phyloP scores from a whole-genome alignment of 1,140 invertebrate genomes.

The Belonocnema kinseyi region DNA sequence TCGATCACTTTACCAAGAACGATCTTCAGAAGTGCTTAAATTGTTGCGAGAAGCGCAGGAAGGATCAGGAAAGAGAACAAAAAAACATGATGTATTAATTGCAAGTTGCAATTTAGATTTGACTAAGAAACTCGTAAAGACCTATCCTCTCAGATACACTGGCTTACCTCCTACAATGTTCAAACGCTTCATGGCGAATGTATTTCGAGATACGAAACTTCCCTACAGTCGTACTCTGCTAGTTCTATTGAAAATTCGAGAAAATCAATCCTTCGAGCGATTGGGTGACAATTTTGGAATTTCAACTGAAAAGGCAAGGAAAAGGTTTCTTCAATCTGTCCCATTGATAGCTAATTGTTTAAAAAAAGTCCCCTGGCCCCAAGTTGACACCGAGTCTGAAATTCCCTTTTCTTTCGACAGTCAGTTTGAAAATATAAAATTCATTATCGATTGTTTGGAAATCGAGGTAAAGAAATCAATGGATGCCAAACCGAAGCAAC shows the following conservation, averaged over 20 bases:
- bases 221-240: not conserved
- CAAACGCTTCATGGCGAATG: not conserved
- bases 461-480: not conserved
- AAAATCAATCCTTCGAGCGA: slow-evolving; percentile 29
- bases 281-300: not conserved
- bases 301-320: not conserved
- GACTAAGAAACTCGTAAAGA: not conserved
- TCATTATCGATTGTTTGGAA: not conserved
- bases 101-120: not conserved
- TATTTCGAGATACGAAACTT: not conserved
- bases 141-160: not conserved
- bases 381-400: not conserved
- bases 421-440: not conserved
- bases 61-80: not conserved
- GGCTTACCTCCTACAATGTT: not conserved
- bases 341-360: not conserved
- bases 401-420: not conserved
- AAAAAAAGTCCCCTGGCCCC: not conserved
- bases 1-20: not conserved
- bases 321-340: not conserved
- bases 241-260: not conserved
- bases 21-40: not conserved
- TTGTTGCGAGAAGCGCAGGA: not conserved
- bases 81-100: not conserved
- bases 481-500: not conserved